phyloP scores from a whole-genome alignment of 2,888 invertebrate genomes.

The Amaurobius ferox region DNA sequence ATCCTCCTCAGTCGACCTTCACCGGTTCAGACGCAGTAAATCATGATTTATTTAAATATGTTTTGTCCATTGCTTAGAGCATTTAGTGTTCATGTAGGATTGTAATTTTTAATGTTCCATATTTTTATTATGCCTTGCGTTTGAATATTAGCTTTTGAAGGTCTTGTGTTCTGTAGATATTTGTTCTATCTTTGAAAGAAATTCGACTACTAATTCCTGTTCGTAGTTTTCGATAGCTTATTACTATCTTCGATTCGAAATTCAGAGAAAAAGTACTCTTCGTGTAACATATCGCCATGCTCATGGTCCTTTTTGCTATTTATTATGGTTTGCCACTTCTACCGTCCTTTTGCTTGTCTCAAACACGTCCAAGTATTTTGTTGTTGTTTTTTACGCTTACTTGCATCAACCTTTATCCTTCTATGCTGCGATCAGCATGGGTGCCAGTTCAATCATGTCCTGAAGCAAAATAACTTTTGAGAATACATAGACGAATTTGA shows the following conservation, averaged over 20 bases:
- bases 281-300: slow-evolving; percentile 56
- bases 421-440: background rate
- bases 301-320: slow-evolving; percentile 53
- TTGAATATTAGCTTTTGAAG: slow-evolving; percentile 41
- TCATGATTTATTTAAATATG: background rate
- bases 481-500: no score
- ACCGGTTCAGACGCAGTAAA: background rate
- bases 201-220: slow-evolving; percentile 38
- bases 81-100: slow-evolving; percentile 32
- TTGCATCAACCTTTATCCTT: background rate
- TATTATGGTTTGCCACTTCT: slow-evolving; percentile 45
- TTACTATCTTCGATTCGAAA: slow-evolving; percentile 47
- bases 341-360: slow-evolving; percentile 59
- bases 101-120: slow-evolving; percentile 24
- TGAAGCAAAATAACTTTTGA: no score
- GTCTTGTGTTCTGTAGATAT: slow-evolving; percentile 24
- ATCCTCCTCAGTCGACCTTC: background rate
- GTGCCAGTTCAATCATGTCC: background rate
- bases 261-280: slow-evolving; percentile 37
- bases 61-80: slow-evolving; percentile 63
- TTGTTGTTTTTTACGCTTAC: background rate
- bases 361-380: slow-evolving; percentile 45
- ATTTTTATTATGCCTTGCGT: slow-evolving; percentile 38
- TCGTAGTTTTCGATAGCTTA: slow-evolving; percentile 54
- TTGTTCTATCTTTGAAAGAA: slow-evolving; percentile 19